Base-by-base conservation (phyloP, 2,888 invertebrate genomes). In the Synanthedon myopaeformis region DNA sequence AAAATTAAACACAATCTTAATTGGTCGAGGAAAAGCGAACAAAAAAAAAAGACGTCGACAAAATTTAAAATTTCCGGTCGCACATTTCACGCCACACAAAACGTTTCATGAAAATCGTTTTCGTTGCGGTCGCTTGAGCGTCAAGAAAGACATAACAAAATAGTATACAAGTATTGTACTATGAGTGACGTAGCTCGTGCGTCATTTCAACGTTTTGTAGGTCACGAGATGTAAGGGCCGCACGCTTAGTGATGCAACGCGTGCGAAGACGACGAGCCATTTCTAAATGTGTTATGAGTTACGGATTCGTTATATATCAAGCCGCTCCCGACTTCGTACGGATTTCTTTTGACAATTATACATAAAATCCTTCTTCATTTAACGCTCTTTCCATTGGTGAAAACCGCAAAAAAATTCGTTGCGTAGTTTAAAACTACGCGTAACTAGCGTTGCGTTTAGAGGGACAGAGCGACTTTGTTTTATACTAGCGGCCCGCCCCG, bases 161-260 rank as follows among this genome's bases (percentile, higher is more conserved):
- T 45, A 45, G 45, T 14, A 1, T 14, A 45, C 45, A 45, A 45
- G 45, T 11, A 13, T 12, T 45, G 8, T 45, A 54, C 54, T 52
- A 54, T 41, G 52, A 41, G 41, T 54, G 54, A 54, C 54, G 51
- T 54, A 19, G 54, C 8, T 11, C 17, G 52, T 49, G 52, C 54
- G 54, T 54, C 54, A 52, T 28, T 12, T 13, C 45, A 14, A 3
- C 41, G n/a, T 4, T 49, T 52, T 52, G 41, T 54, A 49, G 54
- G 54, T 52, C 54, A 49, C 45, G 45, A n/a, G 45, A 45, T 14
- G 45, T 45, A 45, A 45, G 13, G 45, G 45, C 45, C 45, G 45
- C 14, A 35, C 35, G 45, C 14, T 10, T 45, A 45, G 45, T 45
- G 45, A 45, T 13, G 45, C 8, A 45, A 45, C 10, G 10, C 35